A percentile compares a stretch with the other conserved stretches of the same genome.
These are phyloP conservation scores for Stramonita haemastoma DNA, from an alignment of 2,888 invertebrate genomes.

Conservation along the genomic window DNA sequence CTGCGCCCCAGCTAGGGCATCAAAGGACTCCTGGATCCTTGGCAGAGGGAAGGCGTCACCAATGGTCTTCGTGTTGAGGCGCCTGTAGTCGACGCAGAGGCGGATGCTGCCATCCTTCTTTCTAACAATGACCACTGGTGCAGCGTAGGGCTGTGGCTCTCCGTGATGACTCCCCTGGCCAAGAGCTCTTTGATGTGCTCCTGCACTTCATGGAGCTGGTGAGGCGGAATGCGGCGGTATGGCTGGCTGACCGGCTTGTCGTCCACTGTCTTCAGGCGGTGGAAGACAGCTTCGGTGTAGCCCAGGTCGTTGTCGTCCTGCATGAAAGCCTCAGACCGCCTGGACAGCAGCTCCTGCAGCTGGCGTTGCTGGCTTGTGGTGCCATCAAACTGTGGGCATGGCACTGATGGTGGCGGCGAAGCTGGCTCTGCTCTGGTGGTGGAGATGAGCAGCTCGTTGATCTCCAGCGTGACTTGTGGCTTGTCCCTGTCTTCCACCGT, in stretches of 20 bases:
- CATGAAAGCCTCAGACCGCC: too few species aligned
- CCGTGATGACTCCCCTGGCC: neutral
- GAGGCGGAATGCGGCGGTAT: neutral
- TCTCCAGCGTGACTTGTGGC: too few species aligned
- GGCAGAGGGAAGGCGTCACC: constrained; percentile 10
- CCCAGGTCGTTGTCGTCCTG: too few species aligned
- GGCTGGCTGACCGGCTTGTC: neutral
- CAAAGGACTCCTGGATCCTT: neutral
- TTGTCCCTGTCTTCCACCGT: too few species aligned
- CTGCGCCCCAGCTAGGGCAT: neutral
- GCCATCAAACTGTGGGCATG: too few species aligned
- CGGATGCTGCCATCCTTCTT: constrained; percentile 15
- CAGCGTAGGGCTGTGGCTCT: constrained; percentile 10
- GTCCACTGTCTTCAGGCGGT: neutral
- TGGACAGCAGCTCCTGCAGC: too few species aligned
- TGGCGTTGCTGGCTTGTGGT: too few species aligned
- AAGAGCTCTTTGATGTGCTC: neutral
- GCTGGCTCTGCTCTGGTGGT: neutral
- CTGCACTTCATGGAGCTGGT: neutral
- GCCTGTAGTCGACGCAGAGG: neutral
- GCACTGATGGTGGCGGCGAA: neutral
- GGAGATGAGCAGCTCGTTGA: too few species aligned
- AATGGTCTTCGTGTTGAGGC: neutral
- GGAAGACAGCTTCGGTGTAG: neutral
- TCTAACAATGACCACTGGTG: constrained; percentile 27